Conservation (phyloP, 2,797 vertebrate species). For the Enteromius unitaeniatus region DNA sequence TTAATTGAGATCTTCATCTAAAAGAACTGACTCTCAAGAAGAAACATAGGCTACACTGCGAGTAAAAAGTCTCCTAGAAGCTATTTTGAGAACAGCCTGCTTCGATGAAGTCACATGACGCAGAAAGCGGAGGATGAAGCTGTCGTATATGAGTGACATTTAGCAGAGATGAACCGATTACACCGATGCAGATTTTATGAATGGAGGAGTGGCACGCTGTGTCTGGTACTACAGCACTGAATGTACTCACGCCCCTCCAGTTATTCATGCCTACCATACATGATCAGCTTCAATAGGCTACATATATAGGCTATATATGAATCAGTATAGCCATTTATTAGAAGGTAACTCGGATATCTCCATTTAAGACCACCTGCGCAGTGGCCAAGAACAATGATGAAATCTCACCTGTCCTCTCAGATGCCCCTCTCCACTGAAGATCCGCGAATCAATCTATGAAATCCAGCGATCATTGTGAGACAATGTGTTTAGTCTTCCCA, state of each 20-base stretch:
- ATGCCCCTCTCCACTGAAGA: conserved; percentile 9
- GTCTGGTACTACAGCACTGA: conserved; percentile 20
- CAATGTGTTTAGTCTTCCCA: background rate
- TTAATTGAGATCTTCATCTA: background rate
- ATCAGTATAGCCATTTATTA: background rate
- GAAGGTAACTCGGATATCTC: background rate
- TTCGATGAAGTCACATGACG: conserved; percentile 7
- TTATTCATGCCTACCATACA: background rate
- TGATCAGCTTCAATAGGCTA: background rate
- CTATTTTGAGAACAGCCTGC: conserved; percentile 2
- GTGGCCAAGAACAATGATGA: background rate
- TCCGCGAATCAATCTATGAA: background rate
- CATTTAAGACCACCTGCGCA: background rate
- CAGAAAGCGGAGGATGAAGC: conserved; percentile 16
- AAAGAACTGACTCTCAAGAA: background rate
- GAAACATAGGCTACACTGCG: background rate
- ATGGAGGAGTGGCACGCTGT: conserved; percentile 29
- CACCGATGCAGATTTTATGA: conserved; percentile 28
- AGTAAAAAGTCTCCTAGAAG: background rate
- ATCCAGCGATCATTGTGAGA: conserved; percentile 8
- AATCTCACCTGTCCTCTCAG: conserved; percentile 41
- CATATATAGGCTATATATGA: background rate
- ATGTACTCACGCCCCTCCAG: background rate
- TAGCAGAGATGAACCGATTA: background rate
- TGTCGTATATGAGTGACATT: conserved; percentile 1